phyloP scores from a whole-genome alignment of 2,888 invertebrate species.

The Balanococcus diminutus region DNA sequence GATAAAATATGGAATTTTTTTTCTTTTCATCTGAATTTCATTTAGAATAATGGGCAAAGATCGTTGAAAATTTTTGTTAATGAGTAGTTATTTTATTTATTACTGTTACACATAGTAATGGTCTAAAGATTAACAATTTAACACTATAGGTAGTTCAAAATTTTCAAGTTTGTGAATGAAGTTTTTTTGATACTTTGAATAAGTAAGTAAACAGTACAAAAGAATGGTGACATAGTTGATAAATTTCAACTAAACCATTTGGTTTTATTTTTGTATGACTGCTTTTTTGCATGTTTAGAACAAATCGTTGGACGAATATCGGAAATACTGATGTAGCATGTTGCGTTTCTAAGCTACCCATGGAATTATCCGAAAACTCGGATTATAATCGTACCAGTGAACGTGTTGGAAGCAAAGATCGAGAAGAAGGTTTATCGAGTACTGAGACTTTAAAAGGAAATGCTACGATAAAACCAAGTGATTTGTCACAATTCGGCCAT shows the following conservation, averaged over 20 bases:
- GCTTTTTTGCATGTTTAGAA: background rate
- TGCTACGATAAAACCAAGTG: background rate
- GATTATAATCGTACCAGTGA: background rate
- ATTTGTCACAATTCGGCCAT: background rate
- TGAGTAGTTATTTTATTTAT: background rate
- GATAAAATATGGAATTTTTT: conserved; percentile 7
- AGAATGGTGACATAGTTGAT: background rate
- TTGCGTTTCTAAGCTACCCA: background rate
- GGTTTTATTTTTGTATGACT: background rate
- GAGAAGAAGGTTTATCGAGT: background rate
- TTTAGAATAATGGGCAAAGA: background rate
- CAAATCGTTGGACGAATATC: background rate
- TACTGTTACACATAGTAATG: background rate
- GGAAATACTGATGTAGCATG: background rate
- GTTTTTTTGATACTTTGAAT: background rate
- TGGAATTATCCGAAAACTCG: background rate
- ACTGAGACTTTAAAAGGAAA: background rate
- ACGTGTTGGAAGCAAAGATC: background rate
- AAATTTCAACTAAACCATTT: background rate
- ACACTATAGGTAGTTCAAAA: background rate
- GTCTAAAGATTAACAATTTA: background rate
- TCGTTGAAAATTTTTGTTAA: background rate
- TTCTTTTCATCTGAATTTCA: background rate
- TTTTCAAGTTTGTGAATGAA: background rate
- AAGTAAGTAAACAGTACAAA: background rate